These are phyloP conservation scores for Perdita meconis DNA, from an alignment of 2,888 invertebrate species.

Conservation along the genomic window DNA sequence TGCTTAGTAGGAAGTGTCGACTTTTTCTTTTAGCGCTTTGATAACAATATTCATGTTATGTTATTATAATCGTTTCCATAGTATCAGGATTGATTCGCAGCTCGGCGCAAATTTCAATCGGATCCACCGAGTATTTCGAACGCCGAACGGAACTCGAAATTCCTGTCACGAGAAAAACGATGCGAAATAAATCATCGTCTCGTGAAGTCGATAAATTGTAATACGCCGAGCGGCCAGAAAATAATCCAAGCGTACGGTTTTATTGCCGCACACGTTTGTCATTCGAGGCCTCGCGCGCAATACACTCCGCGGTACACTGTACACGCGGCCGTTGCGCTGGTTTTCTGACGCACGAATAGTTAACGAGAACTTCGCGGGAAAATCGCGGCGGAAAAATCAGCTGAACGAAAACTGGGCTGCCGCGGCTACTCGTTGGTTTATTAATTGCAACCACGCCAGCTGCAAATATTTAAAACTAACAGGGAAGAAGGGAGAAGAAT, in stretches of 20 bases:
- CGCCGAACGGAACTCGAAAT: not conserved
- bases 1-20: too few relatives aligned
- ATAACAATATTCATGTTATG: too few relatives aligned
- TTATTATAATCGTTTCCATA: too few relatives aligned
- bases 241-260: constrained; percentile 34
- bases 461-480: constrained; percentile 21
- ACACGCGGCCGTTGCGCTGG: not conserved
- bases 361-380: constrained; percentile 9
- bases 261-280: constrained; percentile 12
- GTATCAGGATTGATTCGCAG: too few relatives aligned
- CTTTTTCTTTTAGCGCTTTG: too few relatives aligned
- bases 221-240: constrained; percentile 27
- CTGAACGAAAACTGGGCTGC: not conserved
- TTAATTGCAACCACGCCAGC: constrained; percentile 20
- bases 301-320: not conserved
- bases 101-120: too few relatives aligned
- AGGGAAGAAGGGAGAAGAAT: not conserved
- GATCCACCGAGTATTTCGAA: too few relatives aligned
- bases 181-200: constrained; percentile 26
- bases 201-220: constrained; percentile 49
- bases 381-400: constrained; percentile 4
- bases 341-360: constrained; percentile 13
- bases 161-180: not conserved
- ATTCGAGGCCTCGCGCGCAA: not conserved
- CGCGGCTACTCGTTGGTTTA: constrained; percentile 1